phyloP scores from a whole-genome alignment of 1,140 invertebrate genomes.

The Drosophila ananassae region DNA sequence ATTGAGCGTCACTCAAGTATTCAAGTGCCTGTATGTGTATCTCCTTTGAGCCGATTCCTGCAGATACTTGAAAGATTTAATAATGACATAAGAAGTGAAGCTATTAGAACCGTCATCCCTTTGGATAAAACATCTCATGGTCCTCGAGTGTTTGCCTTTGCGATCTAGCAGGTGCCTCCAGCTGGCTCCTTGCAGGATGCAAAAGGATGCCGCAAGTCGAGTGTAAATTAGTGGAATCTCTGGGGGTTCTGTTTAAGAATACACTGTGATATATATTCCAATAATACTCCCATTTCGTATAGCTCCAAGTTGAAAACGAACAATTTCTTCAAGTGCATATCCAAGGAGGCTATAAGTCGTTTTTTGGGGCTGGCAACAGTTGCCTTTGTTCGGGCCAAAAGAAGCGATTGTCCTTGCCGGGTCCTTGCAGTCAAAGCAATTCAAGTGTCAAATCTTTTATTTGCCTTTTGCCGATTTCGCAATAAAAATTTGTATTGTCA shows the following conservation, averaged over 20 bases:
- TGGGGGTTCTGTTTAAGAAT: not conserved
- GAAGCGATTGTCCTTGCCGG: conserved; percentile 33
- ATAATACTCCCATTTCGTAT: not conserved
- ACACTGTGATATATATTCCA: conserved; percentile 11
- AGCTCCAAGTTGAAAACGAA: not conserved
- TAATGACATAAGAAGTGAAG: conserved; percentile 76
- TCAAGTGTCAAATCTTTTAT: conserved; percentile 83
- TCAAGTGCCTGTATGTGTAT: conserved; percentile 70
- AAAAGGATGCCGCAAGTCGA: conserved; percentile 26
- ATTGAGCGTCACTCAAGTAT: conserved; percentile 79
- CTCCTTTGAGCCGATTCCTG: conserved; percentile 17
- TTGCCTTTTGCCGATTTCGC: conserved; percentile 82
- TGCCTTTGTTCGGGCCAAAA: conserved; percentile 25
- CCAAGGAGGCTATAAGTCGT: conserved; percentile 1
- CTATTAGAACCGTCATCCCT: conserved; percentile 56
- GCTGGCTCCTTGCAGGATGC: conserved; percentile 20
- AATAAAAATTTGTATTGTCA: conserved; percentile 78
- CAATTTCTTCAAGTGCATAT: conserved; percentile 1
- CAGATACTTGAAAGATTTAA: conserved; percentile 79
- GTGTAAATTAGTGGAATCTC: conserved; percentile 56
- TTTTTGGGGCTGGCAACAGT: conserved; percentile 32
- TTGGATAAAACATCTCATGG: conserved; percentile 6
- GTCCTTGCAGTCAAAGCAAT: conserved; percentile 66
- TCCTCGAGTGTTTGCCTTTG: conserved; percentile 65
- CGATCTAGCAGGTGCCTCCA: conserved; percentile 57